Evolutionary conservation across 1,140 invertebrate genomes (phyloP).

Genomic region (Dreissena rostriformis): DNA sequence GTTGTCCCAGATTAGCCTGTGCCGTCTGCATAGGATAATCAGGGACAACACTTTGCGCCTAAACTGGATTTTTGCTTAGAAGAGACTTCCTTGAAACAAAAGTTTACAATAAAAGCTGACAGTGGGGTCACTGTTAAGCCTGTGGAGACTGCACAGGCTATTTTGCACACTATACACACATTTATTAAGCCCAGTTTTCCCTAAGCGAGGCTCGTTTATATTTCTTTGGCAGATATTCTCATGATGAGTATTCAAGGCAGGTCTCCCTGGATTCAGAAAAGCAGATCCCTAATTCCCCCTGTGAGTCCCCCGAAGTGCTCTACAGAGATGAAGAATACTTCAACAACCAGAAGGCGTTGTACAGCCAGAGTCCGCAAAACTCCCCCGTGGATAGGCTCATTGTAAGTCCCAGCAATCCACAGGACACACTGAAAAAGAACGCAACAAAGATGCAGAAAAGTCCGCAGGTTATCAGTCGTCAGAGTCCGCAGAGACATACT

Average conservation of each 20-base stretch:
- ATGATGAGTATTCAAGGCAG: constrained; percentile 52
- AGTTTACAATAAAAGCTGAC: too few relatives aligned
- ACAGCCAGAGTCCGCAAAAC: neutral
- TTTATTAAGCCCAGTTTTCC: too few relatives aligned
- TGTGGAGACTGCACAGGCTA: too few relatives aligned
- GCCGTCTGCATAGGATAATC: too few relatives aligned
- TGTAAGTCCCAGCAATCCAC: constrained; percentile 29
- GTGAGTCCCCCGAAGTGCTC: constrained; percentile 26
- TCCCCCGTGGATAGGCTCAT: constrained; percentile 17
- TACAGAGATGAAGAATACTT: constrained; percentile 44
- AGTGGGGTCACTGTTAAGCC: too few relatives aligned
- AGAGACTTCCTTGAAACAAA: too few relatives aligned
- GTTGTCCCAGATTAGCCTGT: too few relatives aligned
- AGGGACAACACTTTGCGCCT: too few relatives aligned
- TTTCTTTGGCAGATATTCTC: constrained; percentile 40
- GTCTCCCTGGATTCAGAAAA: constrained; percentile 31
- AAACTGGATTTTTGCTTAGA: too few relatives aligned
- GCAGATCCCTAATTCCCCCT: constrained; percentile 43
- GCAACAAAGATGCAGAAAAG: constrained; percentile 4
- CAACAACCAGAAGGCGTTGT: constrained; percentile 34
- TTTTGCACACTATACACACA: too few relatives aligned
- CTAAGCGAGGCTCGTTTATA: neutral
- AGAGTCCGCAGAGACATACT: constrained; percentile 13
- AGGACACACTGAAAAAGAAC: neutral
- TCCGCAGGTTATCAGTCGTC: constrained; percentile 13